Evolutionary conservation across 2,113 vertebrate genomes (phyloP).

Genomic region (Dromiciops gliroides): DNA sequence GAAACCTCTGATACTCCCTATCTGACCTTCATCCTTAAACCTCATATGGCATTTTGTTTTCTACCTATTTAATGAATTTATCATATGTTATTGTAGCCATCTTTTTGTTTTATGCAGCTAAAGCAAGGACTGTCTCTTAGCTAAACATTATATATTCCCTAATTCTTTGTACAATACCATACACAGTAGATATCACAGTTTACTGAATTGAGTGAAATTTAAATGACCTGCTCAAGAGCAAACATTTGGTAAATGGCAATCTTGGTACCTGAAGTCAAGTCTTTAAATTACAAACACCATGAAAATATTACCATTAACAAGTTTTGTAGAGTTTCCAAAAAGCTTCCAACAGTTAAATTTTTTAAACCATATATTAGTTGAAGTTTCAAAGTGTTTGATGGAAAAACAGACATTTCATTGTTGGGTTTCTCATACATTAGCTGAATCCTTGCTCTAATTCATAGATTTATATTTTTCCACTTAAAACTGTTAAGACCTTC

Average conservation of each 20-base stretch:
- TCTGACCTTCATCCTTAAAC: not conserved
- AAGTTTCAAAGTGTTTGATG: not conserved
- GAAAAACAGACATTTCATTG: not conserved
- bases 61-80: not conserved
- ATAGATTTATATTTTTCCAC: not conserved
- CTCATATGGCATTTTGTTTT: not conserved
- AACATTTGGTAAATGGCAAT: not conserved
- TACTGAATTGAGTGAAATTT: not conserved
- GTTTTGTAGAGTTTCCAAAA: constrained; percentile 17
- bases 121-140: not conserved
- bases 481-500: not conserved
- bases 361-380: not conserved
- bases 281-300: not conserved
- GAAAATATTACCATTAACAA: not conserved
- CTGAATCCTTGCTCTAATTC: not conserved
- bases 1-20: too few relatives aligned
- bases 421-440: not conserved
- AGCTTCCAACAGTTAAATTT: not conserved
- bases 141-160: not conserved
- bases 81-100: not conserved
- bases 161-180: not conserved
- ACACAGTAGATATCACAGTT: not conserved
- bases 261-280: not conserved
- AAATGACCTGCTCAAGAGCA: not conserved
- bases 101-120: not conserved